Evolutionary conservation across 2,888 invertebrate genomes (phyloP), one percentile per base, ranked within the genome.

Genomic region (Protophormia terraenovae): DNA sequence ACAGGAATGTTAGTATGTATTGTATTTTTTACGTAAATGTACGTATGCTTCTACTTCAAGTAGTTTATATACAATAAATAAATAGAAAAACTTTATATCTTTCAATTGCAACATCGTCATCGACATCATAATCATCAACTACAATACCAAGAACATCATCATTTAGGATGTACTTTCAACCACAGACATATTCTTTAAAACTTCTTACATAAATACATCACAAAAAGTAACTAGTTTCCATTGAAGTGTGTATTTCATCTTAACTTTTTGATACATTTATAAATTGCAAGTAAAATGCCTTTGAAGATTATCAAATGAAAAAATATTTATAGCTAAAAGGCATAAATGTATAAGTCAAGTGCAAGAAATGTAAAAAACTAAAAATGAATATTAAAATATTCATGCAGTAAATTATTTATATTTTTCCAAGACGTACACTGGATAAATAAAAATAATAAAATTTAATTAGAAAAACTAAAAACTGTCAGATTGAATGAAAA

Each of bases 261-360:
- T 2, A 83, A 67, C 29, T 32, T 78, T 76, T 73, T 67, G 24
- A 69, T 62, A 62, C 14, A 64, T 72, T 69, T 69, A 50, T 12
- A 58, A 77, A 24, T 62, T 62, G 5, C n/a, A 50, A 78, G 19
- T 67, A 75, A 83, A 83, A 78, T 55, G 64, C 45, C 62, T 79
- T 79, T 84, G 75, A 79, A 19, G 78, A 77, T 60, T 83, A 66
- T 24, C 50, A 62, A 66, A 60, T 41, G 53, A 29, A 29, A 16
- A n/a, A 71, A 64, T 75, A 79, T 69, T 75, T 75, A 79, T 69
- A 32, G 24, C 78, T 67, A 53, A 69, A 32, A 73, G 60, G 45
- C 83, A 78, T 79, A 73, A 29, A 24, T 82, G 12, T 64, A 50
- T 32, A 47, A 73, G 14, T 66, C 58, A 73, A 66, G 66, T 55